phyloP scores from a whole-genome alignment of 1,140 invertebrate genomes.

The Arctopsyche grandis region DNA sequence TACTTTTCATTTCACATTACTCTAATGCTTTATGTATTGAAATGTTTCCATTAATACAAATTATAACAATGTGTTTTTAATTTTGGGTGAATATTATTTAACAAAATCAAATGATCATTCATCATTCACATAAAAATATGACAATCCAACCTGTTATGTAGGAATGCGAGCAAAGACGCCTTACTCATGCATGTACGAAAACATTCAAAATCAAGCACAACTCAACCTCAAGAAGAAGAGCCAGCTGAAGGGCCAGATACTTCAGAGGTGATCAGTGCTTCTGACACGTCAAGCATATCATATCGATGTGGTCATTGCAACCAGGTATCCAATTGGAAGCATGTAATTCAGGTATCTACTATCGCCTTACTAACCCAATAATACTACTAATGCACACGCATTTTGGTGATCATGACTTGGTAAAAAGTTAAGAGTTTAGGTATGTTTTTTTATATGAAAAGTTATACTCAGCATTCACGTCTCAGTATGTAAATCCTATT shows the following conservation, averaged over 20 bases:
- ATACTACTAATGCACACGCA: slow-evolving; percentile 20
- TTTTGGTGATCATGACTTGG: neutral
- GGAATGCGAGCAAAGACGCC: slow-evolving; percentile 64
- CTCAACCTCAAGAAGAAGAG: slow-evolving; percentile 54
- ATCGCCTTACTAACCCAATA: slow-evolving; percentile 57
- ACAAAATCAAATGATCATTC: too few relatives aligned
- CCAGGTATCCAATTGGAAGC: slow-evolving; percentile 82
- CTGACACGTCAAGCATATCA: slow-evolving; percentile 64
- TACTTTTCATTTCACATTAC: too few relatives aligned
- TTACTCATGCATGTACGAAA: slow-evolving; percentile 63
- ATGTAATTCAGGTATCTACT: slow-evolving; percentile 79
- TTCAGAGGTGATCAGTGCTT: slow-evolving; percentile 58
- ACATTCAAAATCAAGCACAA: slow-evolving; percentile 58
- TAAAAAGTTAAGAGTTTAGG: too few relatives aligned
- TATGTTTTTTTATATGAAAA: too few relatives aligned
- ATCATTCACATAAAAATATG: slow-evolving; percentile 20
- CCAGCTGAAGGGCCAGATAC: slow-evolving; percentile 55
- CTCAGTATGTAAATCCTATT: too few relatives aligned
- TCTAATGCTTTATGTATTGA: too few relatives aligned
- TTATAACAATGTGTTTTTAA: too few relatives aligned
- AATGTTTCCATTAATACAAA: too few relatives aligned
- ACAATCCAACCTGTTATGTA: slow-evolving; percentile 55
- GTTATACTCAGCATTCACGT: too few relatives aligned
- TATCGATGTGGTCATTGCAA: slow-evolving; percentile 80
- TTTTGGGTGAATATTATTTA: too few relatives aligned